These are phyloP conservation scores for Calameuta pallipes DNA, from an alignment of 2,888 invertebrate genomes.

Conservation along the genomic window DNA sequence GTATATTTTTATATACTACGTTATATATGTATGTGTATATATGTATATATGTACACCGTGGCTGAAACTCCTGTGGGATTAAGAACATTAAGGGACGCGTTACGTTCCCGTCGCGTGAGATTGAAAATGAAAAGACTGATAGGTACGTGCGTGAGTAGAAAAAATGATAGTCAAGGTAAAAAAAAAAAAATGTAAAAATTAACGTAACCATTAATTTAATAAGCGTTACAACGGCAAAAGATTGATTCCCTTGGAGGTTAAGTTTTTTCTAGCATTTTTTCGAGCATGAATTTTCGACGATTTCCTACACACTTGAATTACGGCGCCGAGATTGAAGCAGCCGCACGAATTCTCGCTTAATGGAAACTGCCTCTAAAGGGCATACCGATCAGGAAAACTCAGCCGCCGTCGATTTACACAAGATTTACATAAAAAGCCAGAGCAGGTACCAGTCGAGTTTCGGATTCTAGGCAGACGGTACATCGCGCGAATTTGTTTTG, in stretches of 20 bases:
- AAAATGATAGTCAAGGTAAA: not conserved
- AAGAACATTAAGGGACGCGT: too few relatives aligned
- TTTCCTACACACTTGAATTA: not conserved
- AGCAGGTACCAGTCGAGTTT: not conserved
- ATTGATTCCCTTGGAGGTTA: not conserved
- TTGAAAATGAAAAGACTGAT: too few relatives aligned
- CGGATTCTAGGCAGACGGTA: not conserved
- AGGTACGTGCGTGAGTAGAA: not conserved
- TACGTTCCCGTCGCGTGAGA: too few relatives aligned
- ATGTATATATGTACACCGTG: too few relatives aligned
- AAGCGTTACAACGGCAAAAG: rapidly evolving
- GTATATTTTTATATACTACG: not conserved
- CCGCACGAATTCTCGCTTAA: not conserved
- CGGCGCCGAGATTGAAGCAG: not conserved
- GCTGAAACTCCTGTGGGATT: not conserved
- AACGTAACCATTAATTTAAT: not conserved
- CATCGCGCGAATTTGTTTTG: not conserved
- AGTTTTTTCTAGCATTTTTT: not conserved
- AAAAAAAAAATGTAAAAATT: not conserved
- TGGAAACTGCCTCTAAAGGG: not conserved
- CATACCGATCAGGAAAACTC: not conserved
- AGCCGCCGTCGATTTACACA: not conserved
- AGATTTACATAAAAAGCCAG: not conserved
- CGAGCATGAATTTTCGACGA: not conserved
- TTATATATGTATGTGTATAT: too few relatives aligned